These are phyloP conservation scores for Columbina picui DNA, from an alignment of 2,113 vertebrate genomes.

Conservation along the genomic window DNA sequence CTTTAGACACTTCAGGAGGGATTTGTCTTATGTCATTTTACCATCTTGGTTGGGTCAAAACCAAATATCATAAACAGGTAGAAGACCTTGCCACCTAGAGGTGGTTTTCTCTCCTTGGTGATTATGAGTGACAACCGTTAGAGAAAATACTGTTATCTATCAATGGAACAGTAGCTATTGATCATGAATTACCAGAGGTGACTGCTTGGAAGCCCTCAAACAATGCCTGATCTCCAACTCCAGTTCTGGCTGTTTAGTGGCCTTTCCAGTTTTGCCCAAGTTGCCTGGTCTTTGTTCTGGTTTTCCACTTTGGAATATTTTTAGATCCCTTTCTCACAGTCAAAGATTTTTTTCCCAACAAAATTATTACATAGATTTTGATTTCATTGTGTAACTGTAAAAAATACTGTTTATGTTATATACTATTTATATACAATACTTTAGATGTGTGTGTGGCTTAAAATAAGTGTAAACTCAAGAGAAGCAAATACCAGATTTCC, in stretches of 20 bases:
- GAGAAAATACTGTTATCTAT: not conserved
- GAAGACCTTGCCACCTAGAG: not conserved
- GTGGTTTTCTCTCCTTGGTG: not conserved
- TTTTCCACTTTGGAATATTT: not conserved
- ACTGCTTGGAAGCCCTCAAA: not conserved
- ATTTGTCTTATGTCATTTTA: not conserved
- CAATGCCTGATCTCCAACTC: not conserved
- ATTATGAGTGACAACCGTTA: not conserved
- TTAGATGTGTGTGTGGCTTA: not conserved
- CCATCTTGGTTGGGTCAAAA: not conserved
- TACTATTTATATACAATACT: not conserved
- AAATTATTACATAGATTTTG: not conserved
- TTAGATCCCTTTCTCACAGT: not conserved
- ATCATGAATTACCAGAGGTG: not conserved
- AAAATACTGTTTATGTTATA: not conserved
- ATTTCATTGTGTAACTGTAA: not conserved
- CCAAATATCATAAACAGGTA: not conserved
- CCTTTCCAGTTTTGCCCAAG: not conserved
- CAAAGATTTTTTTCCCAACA: accelerated
- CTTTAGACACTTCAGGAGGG: not conserved
- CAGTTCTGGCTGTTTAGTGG: not conserved
- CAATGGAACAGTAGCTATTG: not conserved
- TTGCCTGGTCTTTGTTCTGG: not conserved
- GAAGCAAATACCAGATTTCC: not conserved
- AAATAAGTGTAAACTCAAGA: not conserved